phyloP scores from a whole-genome alignment of 2,888 invertebrate species.

The Selenia dentaria region DNA sequence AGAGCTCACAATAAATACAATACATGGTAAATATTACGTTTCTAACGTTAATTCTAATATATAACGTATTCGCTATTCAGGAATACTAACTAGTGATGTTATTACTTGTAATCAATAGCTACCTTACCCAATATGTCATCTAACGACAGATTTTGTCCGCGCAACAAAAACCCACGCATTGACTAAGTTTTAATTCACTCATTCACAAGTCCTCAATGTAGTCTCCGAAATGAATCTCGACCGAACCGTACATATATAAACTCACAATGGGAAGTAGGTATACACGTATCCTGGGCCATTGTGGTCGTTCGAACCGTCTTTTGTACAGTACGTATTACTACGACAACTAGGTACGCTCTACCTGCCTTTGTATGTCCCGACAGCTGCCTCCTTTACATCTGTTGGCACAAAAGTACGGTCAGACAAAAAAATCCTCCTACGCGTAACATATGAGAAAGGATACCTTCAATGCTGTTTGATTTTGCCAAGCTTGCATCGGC shows the following conservation, averaged over 20 bases:
- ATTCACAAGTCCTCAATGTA: too few relatives aligned
- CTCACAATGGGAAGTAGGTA: slow-evolving; percentile 12
- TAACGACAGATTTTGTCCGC: too few relatives aligned
- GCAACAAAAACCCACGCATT: too few relatives aligned
- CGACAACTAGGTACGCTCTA: slow-evolving; percentile 4
- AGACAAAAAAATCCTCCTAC: slow-evolving; percentile 14
- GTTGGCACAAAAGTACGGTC: slow-evolving; percentile 10
- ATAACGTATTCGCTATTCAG: too few relatives aligned
- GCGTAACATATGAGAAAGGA: slow-evolving; percentile 4
- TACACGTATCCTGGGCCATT: too few relatives aligned
- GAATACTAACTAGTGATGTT: too few relatives aligned
- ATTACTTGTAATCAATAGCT: too few relatives aligned
- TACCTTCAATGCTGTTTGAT: slow-evolving; percentile 3
- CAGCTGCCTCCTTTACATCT: slow-evolving; percentile 20
- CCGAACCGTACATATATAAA: slow-evolving; percentile 5
- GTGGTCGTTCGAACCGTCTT: slow-evolving; percentile 8
- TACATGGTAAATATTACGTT: too few relatives aligned
- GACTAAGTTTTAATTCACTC: too few relatives aligned
- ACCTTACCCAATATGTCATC: background rate
- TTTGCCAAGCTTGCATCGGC: slow-evolving; percentile 9
- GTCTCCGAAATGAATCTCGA: background rate
- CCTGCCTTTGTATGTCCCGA: slow-evolving; percentile 20
- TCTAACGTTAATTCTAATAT: too few relatives aligned
- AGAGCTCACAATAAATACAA: too few relatives aligned
- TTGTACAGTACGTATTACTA: slow-evolving; percentile 11